Evolutionary conservation across 2,888 invertebrate genomes (phyloP).

Genomic region (Acanthosepion pharaonis): DNA sequence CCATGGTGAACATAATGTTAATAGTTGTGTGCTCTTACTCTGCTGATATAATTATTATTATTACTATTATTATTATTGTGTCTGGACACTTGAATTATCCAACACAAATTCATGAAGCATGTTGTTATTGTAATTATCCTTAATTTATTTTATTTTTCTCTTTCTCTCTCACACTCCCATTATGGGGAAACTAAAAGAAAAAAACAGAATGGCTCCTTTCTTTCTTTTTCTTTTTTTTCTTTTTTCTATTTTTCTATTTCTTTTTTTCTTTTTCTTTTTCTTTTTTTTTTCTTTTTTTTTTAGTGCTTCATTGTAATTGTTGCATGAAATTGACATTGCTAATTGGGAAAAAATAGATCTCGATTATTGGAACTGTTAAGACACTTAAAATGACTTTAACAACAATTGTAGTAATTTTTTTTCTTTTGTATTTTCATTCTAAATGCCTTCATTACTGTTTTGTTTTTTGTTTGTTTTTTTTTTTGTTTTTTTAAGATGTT

Average conservation of each 20-base stretch:
- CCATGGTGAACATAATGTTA: constrained; percentile 44
- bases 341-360: constrained; percentile 44
- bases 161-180: neutral
- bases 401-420: neutral
- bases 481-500: neutral
- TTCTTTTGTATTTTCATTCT: neutral
- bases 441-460: neutral
- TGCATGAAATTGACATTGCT: constrained; percentile 45
- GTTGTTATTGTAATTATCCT: constrained; percentile 35
- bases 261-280: too few species aligned
- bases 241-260: neutral
- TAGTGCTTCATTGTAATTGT: constrained; percentile 43
- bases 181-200: constrained; percentile 3
- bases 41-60: constrained; percentile 2
- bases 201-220: neutral
- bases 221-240: neutral
- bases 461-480: neutral
- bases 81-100: constrained; percentile 36
- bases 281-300: too few species aligned
- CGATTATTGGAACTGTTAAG: constrained; percentile 36
- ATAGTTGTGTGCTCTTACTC: constrained; percentile 47
- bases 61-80: neutral
- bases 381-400: neutral
- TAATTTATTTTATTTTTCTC: neutral
- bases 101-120: constrained; percentile 42